A percentile compares a stretch with the other conserved stretches of the same genome.
phyloP scores from a whole-genome alignment of 2,113 vertebrate genomes.

The Corvus cornix region DNA sequence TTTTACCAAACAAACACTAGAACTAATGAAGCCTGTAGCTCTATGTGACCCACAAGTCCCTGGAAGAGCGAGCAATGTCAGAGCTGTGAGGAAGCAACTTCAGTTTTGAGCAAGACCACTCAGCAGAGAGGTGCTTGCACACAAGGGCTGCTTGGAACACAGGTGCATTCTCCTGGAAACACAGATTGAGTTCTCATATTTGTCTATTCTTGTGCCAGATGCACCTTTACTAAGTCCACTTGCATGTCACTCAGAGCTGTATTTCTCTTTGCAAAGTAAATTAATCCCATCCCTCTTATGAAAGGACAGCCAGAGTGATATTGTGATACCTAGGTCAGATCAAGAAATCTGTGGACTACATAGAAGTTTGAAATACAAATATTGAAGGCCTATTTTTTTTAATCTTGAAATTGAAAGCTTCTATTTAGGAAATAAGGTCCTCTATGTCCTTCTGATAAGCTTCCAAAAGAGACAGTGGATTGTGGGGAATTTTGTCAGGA shows the following conservation, averaged over 20 bases:
- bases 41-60: background rate
- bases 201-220: background rate
- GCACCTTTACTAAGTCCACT: background rate
- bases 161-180: background rate
- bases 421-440: background rate
- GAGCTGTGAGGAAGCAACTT: background rate
- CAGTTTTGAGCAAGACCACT: background rate
- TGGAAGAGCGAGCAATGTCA: background rate
- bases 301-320: background rate
- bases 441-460: background rate
- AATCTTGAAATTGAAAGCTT: background rate
- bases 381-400: background rate
- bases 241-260: background rate
- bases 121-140: background rate
- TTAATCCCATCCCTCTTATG: background rate
- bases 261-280: background rate
- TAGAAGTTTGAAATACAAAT: background rate
- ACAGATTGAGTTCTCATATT: background rate
- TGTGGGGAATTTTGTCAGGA: background rate
- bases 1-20: background rate
- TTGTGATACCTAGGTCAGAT: background rate
- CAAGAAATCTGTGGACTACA: background rate
- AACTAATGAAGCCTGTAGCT: background rate
- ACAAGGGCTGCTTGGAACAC: fast-evolving
- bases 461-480: background rate